phyloP scores from a whole-genome alignment of 92 coral and sea anemone species.

The Heteractis magnifica region DNA sequence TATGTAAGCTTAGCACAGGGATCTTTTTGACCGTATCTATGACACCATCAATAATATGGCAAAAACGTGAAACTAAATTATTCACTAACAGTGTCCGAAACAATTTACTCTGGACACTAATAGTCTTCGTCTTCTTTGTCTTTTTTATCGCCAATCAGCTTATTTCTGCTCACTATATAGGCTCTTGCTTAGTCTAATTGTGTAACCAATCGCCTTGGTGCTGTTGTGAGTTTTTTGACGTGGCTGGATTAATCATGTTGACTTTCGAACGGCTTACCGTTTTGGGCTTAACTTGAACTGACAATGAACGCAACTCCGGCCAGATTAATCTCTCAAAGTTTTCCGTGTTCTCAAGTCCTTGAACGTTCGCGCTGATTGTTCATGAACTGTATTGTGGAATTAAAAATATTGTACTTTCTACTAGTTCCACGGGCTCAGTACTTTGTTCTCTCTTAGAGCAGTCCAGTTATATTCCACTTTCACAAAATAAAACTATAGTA shows the following conservation, averaged over 20 bases:
- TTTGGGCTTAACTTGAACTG: not conserved
- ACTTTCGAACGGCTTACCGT: not conserved
- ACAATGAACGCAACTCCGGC: not conserved
- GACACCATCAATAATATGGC: constrained; percentile 1
- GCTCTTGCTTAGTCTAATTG: not conserved
- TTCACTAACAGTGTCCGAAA: not conserved
- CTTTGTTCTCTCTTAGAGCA: not conserved
- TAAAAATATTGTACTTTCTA: not conserved
- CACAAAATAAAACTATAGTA: too few relatives aligned
- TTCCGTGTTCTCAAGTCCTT: not conserved
- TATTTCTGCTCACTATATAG: not conserved
- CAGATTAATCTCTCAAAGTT: not conserved
- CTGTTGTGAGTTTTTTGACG: not conserved
- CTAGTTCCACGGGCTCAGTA: not conserved
- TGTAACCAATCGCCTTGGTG: not conserved
- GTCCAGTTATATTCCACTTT: not conserved
- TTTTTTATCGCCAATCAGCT: constrained; percentile 6
- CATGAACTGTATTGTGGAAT: constrained; percentile 1
- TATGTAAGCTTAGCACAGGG: not conserved
- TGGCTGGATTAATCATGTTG: not conserved
- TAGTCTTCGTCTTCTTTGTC: not conserved
- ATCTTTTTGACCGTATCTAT: not conserved
- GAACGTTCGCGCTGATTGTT: not conserved
- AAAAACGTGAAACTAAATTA: not conserved
- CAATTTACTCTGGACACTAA: constrained; percentile 6